Evolutionary conservation across 2,113 vertebrate species (phyloP), one percentile per base, ranked within the genome.

Genomic region (Antechinus flavipes): DNA sequence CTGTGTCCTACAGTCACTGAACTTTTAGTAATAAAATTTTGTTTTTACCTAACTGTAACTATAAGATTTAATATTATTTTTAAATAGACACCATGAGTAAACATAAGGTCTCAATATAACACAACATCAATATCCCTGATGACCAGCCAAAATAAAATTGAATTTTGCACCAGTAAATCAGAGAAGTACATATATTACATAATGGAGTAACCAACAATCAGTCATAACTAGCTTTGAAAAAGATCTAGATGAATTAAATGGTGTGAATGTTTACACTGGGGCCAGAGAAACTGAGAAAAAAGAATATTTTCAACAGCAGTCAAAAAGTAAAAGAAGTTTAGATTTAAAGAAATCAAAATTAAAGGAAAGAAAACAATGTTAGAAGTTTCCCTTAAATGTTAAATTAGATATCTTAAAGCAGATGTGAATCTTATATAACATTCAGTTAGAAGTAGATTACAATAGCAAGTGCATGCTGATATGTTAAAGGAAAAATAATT

Each of bases 291-390:
- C 11, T 46, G 4, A 3, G 52, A 26, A 19, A 90, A 35, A 46
- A n/a, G 30, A 91, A 92, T 22, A 91, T 27, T 91, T 91, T 95
- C 27, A 93, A 84, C 5, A 92, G 23, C 19, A 12, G 52, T 0
- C 94, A 61, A 97, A 94, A 92, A 42, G 22, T 91, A 27, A 94
- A 94, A n/a, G 94, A 58, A 95, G 53, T 95, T 95, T 56, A 55
- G 24, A 56, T 46, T 30, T 91, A 90, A 61, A 92, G 91, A 93
- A 52, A 56, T 84, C 23, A 97, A 93, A 91, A 26, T 91, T 30
- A 26, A 58, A 92, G 92, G 3, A 56, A 96, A 93, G 56, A 26
- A 94, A 93, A 94, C 89, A 90, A 84, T 12, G 90, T 52, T 90
- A 50, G 94, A 93, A 94, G 24, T 93, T 50, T 76, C 93, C 8